phyloP scores from a whole-genome alignment of 1,140 invertebrate genomes.

The Drosophila tropicalis region DNA sequence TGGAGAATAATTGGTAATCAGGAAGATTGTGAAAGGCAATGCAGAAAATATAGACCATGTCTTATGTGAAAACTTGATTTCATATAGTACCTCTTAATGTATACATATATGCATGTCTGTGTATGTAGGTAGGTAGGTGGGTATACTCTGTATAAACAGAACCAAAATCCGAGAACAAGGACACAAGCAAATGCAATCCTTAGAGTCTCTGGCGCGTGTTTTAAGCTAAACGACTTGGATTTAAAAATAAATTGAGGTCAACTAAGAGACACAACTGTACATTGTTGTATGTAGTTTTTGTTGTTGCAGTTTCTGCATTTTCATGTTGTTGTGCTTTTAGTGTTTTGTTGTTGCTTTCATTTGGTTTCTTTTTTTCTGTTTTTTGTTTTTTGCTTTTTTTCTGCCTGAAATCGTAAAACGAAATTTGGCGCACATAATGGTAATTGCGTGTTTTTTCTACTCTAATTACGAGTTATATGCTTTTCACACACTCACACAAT shows the following conservation, averaged over 20 bases:
- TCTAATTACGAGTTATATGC: slow-evolving; percentile 77
- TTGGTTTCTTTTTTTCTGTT: background rate
- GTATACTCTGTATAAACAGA: slow-evolving; percentile 8
- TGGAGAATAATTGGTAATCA: background rate
- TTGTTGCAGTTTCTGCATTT: slow-evolving; percentile 25
- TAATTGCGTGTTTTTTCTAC: slow-evolving; percentile 78
- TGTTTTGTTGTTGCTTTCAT: slow-evolving; percentile 5
- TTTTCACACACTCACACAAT: slow-evolving; percentile 43
- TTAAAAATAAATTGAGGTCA: slow-evolving; percentile 79
- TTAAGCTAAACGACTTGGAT: slow-evolving; percentile 76
- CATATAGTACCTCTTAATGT: background rate
- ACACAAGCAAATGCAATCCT: background rate
- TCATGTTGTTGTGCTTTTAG: slow-evolving; percentile 21
- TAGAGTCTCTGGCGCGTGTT: slow-evolving; percentile 62
- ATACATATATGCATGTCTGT: background rate
- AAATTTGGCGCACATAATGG: slow-evolving; percentile 79
- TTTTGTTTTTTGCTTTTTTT: slow-evolving; percentile 51
- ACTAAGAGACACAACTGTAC: slow-evolving; percentile 45
- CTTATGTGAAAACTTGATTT: background rate
- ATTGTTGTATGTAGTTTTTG: slow-evolving; percentile 40
- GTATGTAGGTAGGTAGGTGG: slow-evolving; percentile 7
- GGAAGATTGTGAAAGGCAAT: background rate
- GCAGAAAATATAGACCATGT: background rate
- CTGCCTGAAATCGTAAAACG: slow-evolving; percentile 64
- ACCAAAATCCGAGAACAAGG: slow-evolving; percentile 7